A percentile compares a stretch with the other conserved stretches of the same genome.
phyloP scores from a whole-genome alignment of 2,797 vertebrate genomes.

The Alectoris magna region DNA sequence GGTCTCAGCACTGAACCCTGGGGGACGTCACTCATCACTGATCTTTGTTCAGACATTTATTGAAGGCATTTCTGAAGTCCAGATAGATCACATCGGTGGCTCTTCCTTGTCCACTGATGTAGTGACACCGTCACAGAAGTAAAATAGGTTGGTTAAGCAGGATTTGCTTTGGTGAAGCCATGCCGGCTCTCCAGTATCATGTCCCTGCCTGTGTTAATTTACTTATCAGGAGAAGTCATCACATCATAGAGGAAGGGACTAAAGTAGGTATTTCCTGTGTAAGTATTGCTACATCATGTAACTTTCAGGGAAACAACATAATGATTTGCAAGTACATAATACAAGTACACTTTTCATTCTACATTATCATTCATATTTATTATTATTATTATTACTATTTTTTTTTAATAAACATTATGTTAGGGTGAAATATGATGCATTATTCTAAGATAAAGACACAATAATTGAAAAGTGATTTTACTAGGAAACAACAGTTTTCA shows the following conservation, averaged over 20 bases:
- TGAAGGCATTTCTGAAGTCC: no score
- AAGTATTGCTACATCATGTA: conserved; percentile 26
- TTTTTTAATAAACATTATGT: background rate
- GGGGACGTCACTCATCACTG: no score
- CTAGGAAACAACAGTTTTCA: background rate
- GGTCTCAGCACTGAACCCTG: no score
- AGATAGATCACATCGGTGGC: no score
- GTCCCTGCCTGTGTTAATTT: background rate
- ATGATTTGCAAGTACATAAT: conserved; percentile 3
- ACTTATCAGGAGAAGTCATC: background rate
- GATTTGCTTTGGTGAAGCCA: no score
- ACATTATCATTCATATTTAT: background rate
- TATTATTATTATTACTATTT: no score
- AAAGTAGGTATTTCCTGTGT: conserved; percentile 17
- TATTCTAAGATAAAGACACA: conserved; percentile 51
- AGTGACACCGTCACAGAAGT: no score
- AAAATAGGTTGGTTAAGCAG: no score
- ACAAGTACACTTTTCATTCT: conserved; percentile 23
- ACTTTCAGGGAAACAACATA: conserved; percentile 51
- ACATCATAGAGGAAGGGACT: background rate
- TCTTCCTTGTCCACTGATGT: no score
- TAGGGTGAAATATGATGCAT: conserved; percentile 46
- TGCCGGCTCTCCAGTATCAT: no score
- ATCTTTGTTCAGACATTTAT: no score
- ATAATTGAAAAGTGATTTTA: conserved; percentile 32